Conservation (phyloP, 2,113 vertebrate species). For the Drymodes brunneopygia region DNA sequence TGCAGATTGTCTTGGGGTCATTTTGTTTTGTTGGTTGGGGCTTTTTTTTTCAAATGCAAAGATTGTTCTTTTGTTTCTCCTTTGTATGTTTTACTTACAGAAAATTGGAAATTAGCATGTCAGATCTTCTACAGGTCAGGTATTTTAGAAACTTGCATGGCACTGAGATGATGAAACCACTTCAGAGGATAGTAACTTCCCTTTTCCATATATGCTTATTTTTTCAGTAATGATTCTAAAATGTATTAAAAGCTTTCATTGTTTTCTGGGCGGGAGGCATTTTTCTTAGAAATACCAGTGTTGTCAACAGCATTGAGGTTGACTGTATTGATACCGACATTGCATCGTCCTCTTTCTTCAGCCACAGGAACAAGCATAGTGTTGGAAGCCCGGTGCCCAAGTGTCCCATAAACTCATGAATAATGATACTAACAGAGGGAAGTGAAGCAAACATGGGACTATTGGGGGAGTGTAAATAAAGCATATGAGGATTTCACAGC, state of each 20-base stretch:
- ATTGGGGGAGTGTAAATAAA: not conserved
- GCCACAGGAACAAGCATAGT: not conserved
- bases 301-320: not conserved
- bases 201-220: not conserved
- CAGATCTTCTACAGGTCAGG: not conserved
- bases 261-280: not conserved
- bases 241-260: not conserved
- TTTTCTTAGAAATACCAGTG: not conserved
- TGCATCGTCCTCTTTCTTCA: not conserved
- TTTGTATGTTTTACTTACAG: not conserved
- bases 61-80: not conserved
- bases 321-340: not conserved
- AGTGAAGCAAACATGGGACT: not conserved
- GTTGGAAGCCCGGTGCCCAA: not conserved
- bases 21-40: rapidly evolving
- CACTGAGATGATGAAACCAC: not conserved
- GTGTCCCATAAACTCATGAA: not conserved
- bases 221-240: not conserved
- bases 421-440: not conserved
- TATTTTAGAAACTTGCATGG: not conserved
- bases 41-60: not conserved
- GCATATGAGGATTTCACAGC: not conserved
- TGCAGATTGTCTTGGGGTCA: not conserved
- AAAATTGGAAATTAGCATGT: not conserved
- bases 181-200: not conserved